Base-by-base conservation (phyloP, 2,797 vertebrate genomes). In the Aselliscus stoliczkanus region DNA sequence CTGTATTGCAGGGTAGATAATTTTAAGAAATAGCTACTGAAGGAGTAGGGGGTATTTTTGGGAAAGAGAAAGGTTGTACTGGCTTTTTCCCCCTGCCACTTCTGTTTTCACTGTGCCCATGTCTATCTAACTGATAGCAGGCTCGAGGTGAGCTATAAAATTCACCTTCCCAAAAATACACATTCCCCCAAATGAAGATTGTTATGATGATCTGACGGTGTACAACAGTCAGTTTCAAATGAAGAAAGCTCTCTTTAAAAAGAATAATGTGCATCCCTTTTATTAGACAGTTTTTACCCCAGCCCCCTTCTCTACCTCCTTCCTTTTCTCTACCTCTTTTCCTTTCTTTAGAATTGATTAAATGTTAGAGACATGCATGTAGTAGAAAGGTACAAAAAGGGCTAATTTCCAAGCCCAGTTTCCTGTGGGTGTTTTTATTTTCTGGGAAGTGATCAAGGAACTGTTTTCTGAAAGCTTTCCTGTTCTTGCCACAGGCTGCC, bases 81-180 rank as follows among this genome's bases (percentile, higher is more conserved):
- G 23, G 5, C 7, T 65, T 88, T 84, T 70, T 79, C 34, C 23
- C 2, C 6, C 44, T 83, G 9, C 34, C n/a, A n/a, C n/a, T 90
- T 96, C 29, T 90, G 21, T 7, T 80, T 39, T 60, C 39, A 37
- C 15, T 80, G 25, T 93, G 39, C 31, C 25, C 79, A 42, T 76
- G 37, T 92, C n/a, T 92, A 88, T n/a, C n/a, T 60, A 37, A 69
- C 21, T 77, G 62, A 91, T 84, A 88, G 88, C 85, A 54, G 58
- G 86, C 34, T 3, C 65, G 42, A 88, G 69, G 42, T 83, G 20
- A 94, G 29, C 14, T 65, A 65, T 92, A 95, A 97, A 97, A 96
- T 82, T 83, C 42, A 88, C 76, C 47, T 75, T 95, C 60, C 47
- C 42, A 76, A 88, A 97, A 94, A 70, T 82, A 94, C 91, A 95